Evolutionary conservation across 2,888 invertebrate species (phyloP), one percentile per base, ranked within the genome.

Genomic region (Hoplodrina ambigua): DNA sequence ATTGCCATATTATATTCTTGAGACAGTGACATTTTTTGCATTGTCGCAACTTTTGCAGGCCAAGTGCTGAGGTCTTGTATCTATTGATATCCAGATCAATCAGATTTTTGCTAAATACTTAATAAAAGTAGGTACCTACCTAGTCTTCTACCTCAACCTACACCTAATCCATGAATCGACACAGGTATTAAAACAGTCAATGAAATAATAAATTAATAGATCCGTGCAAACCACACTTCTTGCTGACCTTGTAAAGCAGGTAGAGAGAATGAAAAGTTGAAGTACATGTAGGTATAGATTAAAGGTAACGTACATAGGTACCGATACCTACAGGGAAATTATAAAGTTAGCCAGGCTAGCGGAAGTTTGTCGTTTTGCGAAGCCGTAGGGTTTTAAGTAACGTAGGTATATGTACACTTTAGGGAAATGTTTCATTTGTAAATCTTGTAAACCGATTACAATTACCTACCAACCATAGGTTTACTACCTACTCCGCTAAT

Each of bases 231-330:
- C 69, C 69, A 46, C 78, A 80, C 52, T 30, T 80, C 86, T 77
- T n/a, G 89, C 77, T 75, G 86, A 71, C 90, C 90, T 90, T 89
- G 87, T 76, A 78, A 63, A 69, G 66, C 81, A 80, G 81, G 65
- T 73, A 69, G 57, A 63, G 67, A 72, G 60, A 78, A 74, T 67
- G 57, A 71, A 72, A 81, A 69, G 66, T 68, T 57, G 52, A 69
- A 20, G 50, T 52, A 37, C 52, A 37, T 17, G 46, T 46, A 15
- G 46, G 17, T 46, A 41, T 41, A 41, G 69, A 4, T 56, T 44
- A 50, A 61, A 33, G 17, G 6, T 46, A 8, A 20, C 5, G 44
- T 52, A 17, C 13, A 25, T n/a, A 20, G 4, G 11, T 72, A 75
- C 30, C 20, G 53, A 54, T 69, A 46, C 17, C 44, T 46, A 65